Evolutionary conservation across 2,888 invertebrate species (phyloP).

Genomic region (Nebria brevicollis): DNA sequence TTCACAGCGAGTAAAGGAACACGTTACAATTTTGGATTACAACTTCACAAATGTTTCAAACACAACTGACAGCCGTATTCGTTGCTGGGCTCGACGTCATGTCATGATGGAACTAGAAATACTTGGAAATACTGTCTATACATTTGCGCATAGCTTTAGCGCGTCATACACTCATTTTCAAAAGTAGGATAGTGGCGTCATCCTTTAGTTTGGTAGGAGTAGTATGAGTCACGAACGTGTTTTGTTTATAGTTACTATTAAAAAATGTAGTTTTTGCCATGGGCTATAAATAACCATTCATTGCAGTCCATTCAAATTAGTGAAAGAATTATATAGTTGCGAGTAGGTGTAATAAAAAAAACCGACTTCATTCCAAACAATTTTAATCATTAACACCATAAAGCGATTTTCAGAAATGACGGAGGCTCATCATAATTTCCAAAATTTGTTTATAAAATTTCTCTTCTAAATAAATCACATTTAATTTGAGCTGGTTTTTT

Average conservation of each 20-base stretch:
- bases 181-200: background rate
- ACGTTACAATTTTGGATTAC: constrained; percentile 15
- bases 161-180: background rate
- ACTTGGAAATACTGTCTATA: background rate
- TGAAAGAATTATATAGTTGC: too few species aligned
- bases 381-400: too few species aligned
- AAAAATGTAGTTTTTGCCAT: background rate
- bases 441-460: too few species aligned
- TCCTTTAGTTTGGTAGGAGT: background rate
- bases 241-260: background rate
- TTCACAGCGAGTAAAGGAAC: constrained; percentile 30
- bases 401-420: too few species aligned
- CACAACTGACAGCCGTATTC: constrained; percentile 6
- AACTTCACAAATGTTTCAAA: constrained; percentile 25
- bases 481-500: too few species aligned
- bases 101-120: background rate
- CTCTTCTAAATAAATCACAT: too few species aligned
- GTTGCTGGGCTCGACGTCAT: background rate
- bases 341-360: too few species aligned
- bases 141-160: background rate
- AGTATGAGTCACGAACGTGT: background rate
- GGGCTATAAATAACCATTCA: background rate
- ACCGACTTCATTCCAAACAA: too few species aligned
- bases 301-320: too few species aligned
- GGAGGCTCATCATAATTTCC: too few species aligned